A percentile compares a stretch with the other conserved stretches of the same genome.
Conservation (phyloP, 2,888 invertebrate species). For the Vanessa cardui region DNA sequence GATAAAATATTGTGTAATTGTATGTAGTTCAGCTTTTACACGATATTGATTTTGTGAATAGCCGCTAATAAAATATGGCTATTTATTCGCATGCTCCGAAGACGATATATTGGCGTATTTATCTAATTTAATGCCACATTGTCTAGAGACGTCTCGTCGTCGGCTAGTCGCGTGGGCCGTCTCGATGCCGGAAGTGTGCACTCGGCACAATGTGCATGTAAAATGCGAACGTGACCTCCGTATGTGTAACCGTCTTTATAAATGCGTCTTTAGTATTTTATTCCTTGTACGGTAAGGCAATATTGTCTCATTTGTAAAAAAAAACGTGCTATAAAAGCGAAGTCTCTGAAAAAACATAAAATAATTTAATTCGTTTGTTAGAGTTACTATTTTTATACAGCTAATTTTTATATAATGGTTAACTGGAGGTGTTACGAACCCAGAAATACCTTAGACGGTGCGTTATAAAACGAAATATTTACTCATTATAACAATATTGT, state of each 20-base stretch:
- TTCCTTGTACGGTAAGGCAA: neutral
- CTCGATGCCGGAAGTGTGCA: slow-evolving; percentile 61
- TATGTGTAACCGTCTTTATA: slow-evolving; percentile 52
- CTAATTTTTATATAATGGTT: no score
- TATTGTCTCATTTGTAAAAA: neutral
- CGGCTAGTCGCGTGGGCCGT: slow-evolving; percentile 41
- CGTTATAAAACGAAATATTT: no score
- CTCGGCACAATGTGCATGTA: slow-evolving; percentile 57
- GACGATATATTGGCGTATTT: slow-evolving; percentile 38
- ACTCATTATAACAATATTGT: no score
- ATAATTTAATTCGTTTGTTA: no score
- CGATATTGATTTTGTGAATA: slow-evolving; percentile 11
- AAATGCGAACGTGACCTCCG: slow-evolving; percentile 60
- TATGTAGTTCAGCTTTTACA: neutral
- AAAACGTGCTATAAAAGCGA: no score
- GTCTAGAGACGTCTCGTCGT: slow-evolving; percentile 35
- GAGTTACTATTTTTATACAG: no score
- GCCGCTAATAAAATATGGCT: slow-evolving; percentile 52
- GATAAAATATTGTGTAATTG: neutral
- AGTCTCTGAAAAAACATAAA: no score
- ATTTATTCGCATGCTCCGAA: slow-evolving; percentile 35
- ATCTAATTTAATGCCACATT: slow-evolving; percentile 44
- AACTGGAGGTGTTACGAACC: no score
- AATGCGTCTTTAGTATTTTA: slow-evolving; percentile 11
- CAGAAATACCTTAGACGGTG: no score